Percentiles rank a stretch among this genome's conserved stretches.
phyloP scores from a whole-genome alignment of 2,797 vertebrate species.

The Distichodus sexfasciatus region DNA sequence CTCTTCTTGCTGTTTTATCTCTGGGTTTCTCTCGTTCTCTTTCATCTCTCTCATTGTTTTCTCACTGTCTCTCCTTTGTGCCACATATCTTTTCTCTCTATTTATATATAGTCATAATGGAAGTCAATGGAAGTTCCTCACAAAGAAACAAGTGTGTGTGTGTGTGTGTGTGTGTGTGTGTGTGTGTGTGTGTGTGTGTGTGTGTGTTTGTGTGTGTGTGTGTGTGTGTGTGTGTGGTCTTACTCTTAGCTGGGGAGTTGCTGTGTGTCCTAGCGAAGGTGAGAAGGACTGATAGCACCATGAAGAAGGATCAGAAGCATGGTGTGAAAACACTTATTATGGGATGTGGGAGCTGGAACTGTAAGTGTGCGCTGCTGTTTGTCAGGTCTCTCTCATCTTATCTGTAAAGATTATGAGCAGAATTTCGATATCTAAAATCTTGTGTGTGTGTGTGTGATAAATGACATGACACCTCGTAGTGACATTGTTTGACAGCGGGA shows the following conservation, averaged over 20 bases:
- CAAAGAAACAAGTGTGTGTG: too few relatives aligned
- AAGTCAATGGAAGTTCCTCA: too few relatives aligned
- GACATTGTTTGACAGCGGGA: neutral
- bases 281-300: constrained; percentile 39
- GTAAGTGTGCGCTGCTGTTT: constrained; percentile 15
- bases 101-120: too few relatives aligned
- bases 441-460: constrained; percentile 3
- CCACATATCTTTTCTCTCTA: too few relatives aligned
- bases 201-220: neutral
- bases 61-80: too few relatives aligned
- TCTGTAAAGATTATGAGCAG: neutral
- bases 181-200: constrained; percentile 15
- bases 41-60: too few relatives aligned
- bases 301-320: constrained; percentile 49
- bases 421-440: neutral
- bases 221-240: neutral
- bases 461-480: neutral
- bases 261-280: constrained; percentile 40
- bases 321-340: constrained; percentile 57
- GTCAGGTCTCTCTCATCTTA: constrained; percentile 1
- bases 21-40: too few relatives aligned
- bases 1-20: too few relatives aligned
- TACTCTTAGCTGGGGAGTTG: neutral
- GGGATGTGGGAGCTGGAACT: constrained; percentile 46
- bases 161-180: neutral